Base-by-base conservation (phyloP, 2,113 vertebrate genomes). In the Scomber colias region DNA sequence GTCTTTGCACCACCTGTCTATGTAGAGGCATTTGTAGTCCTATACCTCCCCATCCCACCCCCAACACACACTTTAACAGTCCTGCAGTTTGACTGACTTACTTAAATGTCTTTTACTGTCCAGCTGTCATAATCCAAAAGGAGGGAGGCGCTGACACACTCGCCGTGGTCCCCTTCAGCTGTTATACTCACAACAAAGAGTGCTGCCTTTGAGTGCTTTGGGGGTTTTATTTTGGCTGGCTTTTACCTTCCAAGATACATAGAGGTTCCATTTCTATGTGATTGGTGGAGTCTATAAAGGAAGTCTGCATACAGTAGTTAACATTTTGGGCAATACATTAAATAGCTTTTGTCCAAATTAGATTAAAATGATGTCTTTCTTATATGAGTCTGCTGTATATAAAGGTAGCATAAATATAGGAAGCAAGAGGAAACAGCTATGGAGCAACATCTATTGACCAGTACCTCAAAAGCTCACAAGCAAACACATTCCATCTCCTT, bases 101-200 rank as follows among this genome's bases (percentile, higher is more conserved):
- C 63, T 83, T 63, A 81, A 75, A 79, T 48, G 79, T 78, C 73
- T 82, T 89, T 88, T 82, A 83, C 73, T 21, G 76, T 77, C 81
- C 91, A 90, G 91, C 87, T 92, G 89, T 85, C 75, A 63, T 45
- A 53, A 56, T 65, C 6, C 17, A 60, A 64, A 4, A 5, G 75
- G 45, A 61, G 40, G 49, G 5, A 54, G 62, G 71, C 64, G 19
- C 17, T 54, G 17, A 19, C 53, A 54, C 21, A 19, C 53, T 54
- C 53, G 17, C 17, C 31, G 30, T 17, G 60, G 30, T 73, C 24
- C 24, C 75, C 56, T 67, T 91, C 88, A 91, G 88, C 89, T 90
- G 91, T 88, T 82, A 51, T 40, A 30, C 54, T 62, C 55, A 71
- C 51, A 75, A 70, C 53, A 82, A 75, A 84, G 87, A 57, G 44